Base-by-base conservation (phyloP, 2,113 vertebrate genomes). In the Rhea americana region DNA sequence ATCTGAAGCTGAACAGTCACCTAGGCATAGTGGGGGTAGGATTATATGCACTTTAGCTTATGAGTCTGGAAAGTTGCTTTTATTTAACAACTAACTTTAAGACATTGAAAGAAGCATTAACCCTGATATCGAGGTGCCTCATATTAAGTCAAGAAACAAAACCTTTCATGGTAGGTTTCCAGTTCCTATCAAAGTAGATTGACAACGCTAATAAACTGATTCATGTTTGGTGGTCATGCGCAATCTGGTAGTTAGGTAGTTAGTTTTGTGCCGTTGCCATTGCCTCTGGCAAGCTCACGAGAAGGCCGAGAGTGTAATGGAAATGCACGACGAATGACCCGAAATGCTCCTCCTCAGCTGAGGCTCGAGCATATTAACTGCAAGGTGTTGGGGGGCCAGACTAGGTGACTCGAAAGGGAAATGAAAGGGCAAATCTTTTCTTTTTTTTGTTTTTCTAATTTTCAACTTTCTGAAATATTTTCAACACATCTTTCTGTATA, bases 281-380 rank as follows among this genome's bases (percentile, higher is more conserved):
- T 50, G 73, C 67, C n/a, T 62, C 72, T 80, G 91, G 89, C 41
- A 67, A 53, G 16, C 37, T 76, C 81, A 53, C 1, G 7, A 82
- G 72, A 48, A 66, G n/a, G 50, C 25, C 1, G 5, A 26, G 63
- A 6, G 1, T 55, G 48, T 9, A 0, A 0, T 56, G 51, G 83
- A 59, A 91, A 93, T 48, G 30, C 39, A 77, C 85, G 89, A n/a
- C 9, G 30, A 67, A 50, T 63, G 67, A 82, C 26, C 59, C 0
- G 1, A 32, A 24, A 26, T 2, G 4, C 12, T 71, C 0, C 0
- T 63, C 63, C 51, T 74, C 43, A 56, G 50, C 51, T 50, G 51
- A 10, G 14, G 55, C 59, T 87, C 4, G 2, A 55, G 12, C 15
- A 3, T 6, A 9, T 37, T 22, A 45, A 43, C 84, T 80, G 26